These are phyloP conservation scores for Pelodiscus sinensis DNA, from an alignment of 2,113 vertebrate genomes.

Conservation along the genomic window DNA sequence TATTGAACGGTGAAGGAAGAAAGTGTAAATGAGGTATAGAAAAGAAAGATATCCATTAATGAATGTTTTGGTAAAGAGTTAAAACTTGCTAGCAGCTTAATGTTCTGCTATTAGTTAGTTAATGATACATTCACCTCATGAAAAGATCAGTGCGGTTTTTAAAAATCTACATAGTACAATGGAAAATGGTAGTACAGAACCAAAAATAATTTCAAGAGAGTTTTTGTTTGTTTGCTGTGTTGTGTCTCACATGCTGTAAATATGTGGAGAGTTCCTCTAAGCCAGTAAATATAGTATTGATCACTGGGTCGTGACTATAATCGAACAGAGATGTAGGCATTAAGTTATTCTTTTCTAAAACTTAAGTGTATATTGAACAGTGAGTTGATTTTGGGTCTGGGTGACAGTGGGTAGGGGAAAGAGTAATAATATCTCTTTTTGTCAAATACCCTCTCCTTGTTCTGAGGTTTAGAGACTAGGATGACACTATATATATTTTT, in stretches of 20 bases:
- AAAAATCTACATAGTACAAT: neutral
- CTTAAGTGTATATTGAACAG: neutral
- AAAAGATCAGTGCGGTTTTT: neutral
- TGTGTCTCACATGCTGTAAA: neutral
- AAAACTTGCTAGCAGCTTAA: accelerated
- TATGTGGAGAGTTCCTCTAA: neutral
- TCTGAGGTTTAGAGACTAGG: neutral
- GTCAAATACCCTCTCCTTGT: neutral
- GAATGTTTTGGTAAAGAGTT: neutral
- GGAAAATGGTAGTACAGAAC: neutral
- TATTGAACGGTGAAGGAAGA: neutral
- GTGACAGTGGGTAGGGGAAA: neutral
- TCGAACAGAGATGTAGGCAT: neutral
- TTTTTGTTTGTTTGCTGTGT: neutral
- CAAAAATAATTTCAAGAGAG: neutral
- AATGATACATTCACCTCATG: neutral
- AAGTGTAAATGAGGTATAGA: neutral
- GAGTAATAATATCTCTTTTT: neutral
- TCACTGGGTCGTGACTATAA: neutral
- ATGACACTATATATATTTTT: neutral
- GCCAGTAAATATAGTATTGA: neutral
- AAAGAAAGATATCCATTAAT: accelerated
- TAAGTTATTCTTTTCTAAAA: neutral
- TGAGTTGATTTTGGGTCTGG: neutral
- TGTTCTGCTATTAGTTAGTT: neutral